Base-by-base conservation (phyloP, 2,888 invertebrate genomes). In the Sphaeridia pumilis region DNA sequence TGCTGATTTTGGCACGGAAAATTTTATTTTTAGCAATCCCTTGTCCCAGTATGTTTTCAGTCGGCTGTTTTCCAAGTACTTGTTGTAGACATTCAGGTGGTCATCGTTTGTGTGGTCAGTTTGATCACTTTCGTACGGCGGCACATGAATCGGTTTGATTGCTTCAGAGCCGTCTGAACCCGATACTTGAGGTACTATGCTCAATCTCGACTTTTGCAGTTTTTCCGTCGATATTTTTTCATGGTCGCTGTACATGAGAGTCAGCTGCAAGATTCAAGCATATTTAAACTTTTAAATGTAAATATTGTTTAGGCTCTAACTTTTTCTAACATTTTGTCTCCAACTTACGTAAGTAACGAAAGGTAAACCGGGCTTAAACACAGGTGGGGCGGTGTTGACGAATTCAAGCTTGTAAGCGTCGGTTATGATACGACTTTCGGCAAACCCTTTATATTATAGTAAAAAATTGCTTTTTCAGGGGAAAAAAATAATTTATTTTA, bases 351-450 rank as follows among this genome's bases (percentile, higher is more conserved):
- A 72, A 22, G 72, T 70, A 46, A 70, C 69, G 61, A 76, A 71
- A 1, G 73, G 71, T 64, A 74, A 70, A 47, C 73, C 72, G 7
- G 77, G 76, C 63, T 76, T 76, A 66, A 76, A 77, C 34, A 75
- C 70, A 53, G 73, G 68, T 1, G 75, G 72, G 24, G 67, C 66
- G 26, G 72, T 69, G 2, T 76, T 75, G 2, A 77, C 67, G 65
- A 76, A 75, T 52, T 69, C 66, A 2, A 77, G 66, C 50, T 69
- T 69, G 17, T 74, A 64, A 14, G 68, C 67, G 26, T 72, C 70
- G 52, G 70, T 69, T 57, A 74, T 73, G 17, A 78, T 70, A 45
- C 73, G 67, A 0, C 75, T 72, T 52, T 72, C 70, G 31, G 64
- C 61, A 46, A 59, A 64, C 31, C 61, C 64, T 64, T 7, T 31